phyloP scores from a whole-genome alignment of 2,113 vertebrate species.

The Anhinga anhinga region DNA sequence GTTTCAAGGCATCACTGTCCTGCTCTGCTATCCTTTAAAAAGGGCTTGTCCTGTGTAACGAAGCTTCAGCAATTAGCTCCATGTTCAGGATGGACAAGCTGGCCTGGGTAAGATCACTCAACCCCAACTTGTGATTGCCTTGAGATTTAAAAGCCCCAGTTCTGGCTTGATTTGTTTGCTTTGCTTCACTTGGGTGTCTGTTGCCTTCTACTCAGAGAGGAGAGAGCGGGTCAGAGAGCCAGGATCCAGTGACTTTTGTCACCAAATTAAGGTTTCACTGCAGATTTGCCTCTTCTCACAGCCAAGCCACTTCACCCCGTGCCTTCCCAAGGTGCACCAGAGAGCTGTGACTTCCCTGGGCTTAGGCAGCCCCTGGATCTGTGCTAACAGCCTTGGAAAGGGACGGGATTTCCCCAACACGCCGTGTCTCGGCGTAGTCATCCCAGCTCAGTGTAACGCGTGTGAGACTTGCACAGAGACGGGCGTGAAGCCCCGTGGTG shows the following conservation, averaged over 20 bases:
- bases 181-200: not conserved
- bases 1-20: not conserved
- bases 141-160: not conserved
- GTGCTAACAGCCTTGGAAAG: not conserved
- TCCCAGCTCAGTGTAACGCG: rapidly evolving
- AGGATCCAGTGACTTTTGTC: not conserved
- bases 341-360: not conserved
- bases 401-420: not conserved
- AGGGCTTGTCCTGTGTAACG: not conserved
- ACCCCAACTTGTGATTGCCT: not conserved
- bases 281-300: not conserved
- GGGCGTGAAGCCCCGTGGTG: rapidly evolving
- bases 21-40: not conserved
- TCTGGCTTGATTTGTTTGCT: not conserved
- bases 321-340: not conserved
- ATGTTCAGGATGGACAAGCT: not conserved
- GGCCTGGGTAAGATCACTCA: not conserved
- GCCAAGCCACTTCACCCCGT: rapidly evolving
- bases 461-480: rapidly evolving
- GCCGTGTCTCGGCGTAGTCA: rapidly evolving
- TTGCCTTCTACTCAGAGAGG: not conserved
- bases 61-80: not conserved
- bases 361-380: not conserved
- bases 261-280: not conserved
- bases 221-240: not conserved